These are phyloP conservation scores for Meganola albula DNA, from an alignment of 2,888 invertebrate genomes.

Conservation along the genomic window DNA sequence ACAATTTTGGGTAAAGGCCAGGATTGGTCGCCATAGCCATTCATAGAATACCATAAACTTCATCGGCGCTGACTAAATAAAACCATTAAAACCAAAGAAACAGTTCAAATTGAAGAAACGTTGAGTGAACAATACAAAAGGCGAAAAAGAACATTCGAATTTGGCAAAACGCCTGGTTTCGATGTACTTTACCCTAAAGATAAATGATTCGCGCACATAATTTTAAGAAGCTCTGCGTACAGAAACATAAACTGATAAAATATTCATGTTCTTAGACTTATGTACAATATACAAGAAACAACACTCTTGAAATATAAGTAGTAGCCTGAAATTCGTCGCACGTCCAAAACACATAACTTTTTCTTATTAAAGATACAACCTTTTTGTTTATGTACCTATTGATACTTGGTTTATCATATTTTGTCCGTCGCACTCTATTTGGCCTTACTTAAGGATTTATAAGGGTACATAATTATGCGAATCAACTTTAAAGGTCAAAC, in stretches of 20 bases:
- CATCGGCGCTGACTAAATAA: no score
- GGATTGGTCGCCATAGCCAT: slow-evolving; percentile 36
- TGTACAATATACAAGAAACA: slow-evolving; percentile 15
- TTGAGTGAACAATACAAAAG: slow-evolving; percentile 11
- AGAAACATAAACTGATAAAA: slow-evolving; percentile 27
- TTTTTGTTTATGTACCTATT: slow-evolving; percentile 6
- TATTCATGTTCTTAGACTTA: slow-evolving; percentile 25
- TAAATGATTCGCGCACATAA: slow-evolving; percentile 30
- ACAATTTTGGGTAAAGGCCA: slow-evolving; percentile 56
- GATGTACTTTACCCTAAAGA: slow-evolving; percentile 16
- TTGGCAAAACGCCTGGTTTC: slow-evolving; percentile 8
- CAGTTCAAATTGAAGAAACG: slow-evolving; percentile 1
- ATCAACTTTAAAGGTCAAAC: no score
- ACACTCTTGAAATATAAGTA: slow-evolving; percentile 13
- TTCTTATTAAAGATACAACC: slow-evolving; percentile 7
- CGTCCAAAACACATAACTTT: slow-evolving; percentile 7
- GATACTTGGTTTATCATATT: neutral
- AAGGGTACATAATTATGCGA: no score
- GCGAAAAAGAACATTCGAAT: slow-evolving; percentile 9
- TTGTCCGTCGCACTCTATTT: no score
- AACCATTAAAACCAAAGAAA: slow-evolving; percentile 32
- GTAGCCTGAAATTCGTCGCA: slow-evolving; percentile 11
- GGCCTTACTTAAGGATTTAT: no score
- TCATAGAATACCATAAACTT: slow-evolving; percentile 35
- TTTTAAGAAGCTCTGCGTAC: slow-evolving; percentile 23